Conservation (phyloP, 2,113 vertebrate species). For the Leuciscus idus region DNA sequence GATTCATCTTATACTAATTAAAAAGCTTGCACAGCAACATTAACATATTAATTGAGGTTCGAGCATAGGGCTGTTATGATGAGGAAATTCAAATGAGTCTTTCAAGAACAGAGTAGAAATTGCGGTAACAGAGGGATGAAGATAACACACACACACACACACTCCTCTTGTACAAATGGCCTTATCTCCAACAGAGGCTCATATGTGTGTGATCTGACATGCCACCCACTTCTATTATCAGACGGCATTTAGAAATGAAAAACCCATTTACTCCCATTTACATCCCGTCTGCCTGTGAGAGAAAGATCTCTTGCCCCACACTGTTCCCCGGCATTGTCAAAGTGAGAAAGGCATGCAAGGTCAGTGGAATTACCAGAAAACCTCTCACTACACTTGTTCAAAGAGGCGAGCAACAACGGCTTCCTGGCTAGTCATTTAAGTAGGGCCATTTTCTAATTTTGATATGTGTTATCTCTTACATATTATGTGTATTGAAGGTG, state of each 20-base stretch:
- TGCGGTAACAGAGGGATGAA: slow-evolving; percentile 55
- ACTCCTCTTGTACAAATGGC: slow-evolving; percentile 58
- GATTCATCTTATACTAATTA: slow-evolving; percentile 66
- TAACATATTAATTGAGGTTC: slow-evolving; percentile 74
- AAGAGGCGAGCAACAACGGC: slow-evolving; percentile 71
- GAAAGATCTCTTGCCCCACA: slow-evolving; percentile 67
- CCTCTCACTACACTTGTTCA: slow-evolving; percentile 75
- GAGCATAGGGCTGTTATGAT: slow-evolving; percentile 55
- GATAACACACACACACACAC: slow-evolving; percentile 36
- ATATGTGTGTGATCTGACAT: slow-evolving; percentile 68
- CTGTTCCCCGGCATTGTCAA: slow-evolving; percentile 70
- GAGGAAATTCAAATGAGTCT: slow-evolving; percentile 61
- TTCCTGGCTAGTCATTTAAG: slow-evolving; percentile 61
- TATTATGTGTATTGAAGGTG: slow-evolving; percentile 66
- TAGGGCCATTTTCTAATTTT: slow-evolving; percentile 74
- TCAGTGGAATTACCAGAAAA: slow-evolving; percentile 73
- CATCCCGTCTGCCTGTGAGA: slow-evolving; percentile 65
- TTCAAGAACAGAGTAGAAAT: slow-evolving; percentile 54
- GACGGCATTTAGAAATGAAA: slow-evolving; percentile 82
- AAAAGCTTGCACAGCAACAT: slow-evolving; percentile 63
- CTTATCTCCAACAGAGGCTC: slow-evolving; percentile 60
- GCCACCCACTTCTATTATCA: slow-evolving; percentile 67
- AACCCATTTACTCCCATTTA: slow-evolving; percentile 77
- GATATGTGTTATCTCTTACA: slow-evolving; percentile 64
- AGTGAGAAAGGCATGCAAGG: slow-evolving; percentile 71